phyloP scores from a whole-genome alignment of 2,113 vertebrate genomes.

The Nothobranchius furzeri region DNA sequence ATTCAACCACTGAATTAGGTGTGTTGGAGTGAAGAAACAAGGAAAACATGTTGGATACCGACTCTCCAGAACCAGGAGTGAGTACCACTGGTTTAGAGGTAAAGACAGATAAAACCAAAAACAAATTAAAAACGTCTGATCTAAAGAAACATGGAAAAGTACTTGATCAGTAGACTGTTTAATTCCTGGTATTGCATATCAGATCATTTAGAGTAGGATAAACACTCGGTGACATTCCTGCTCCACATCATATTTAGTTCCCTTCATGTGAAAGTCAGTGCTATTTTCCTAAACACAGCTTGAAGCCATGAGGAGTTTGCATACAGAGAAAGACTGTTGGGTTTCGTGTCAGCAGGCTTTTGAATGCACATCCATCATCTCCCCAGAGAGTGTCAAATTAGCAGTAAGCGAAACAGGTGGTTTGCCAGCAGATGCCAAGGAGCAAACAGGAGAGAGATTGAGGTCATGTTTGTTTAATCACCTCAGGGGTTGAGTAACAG shows the following conservation, averaged over 20 bases:
- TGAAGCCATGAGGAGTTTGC: constrained; percentile 35
- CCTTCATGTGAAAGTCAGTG: constrained; percentile 18
- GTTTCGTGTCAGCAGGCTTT: constrained; percentile 48
- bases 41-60: too few relatives aligned
- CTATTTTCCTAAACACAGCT: constrained; percentile 44
- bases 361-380: constrained; percentile 67
- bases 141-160: constrained; percentile 15
- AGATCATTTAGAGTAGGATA: constrained; percentile 12
- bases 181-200: background rate
- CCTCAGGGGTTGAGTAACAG: constrained; percentile 54
- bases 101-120: constrained; percentile 8
- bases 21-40: too few relatives aligned
- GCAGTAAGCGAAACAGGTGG: constrained; percentile 64
- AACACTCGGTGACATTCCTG: background rate
- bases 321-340: constrained; percentile 18
- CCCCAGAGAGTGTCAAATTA: constrained; percentile 67
- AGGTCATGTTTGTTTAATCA: constrained; percentile 72
- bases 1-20: too few relatives aligned
- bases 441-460: constrained; percentile 59
- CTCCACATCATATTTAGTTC: constrained; percentile 25
- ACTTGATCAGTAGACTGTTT: constrained; percentile 35
- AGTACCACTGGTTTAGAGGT: background rate
- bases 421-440: constrained; percentile 56
- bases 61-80: too few relatives aligned
- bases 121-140: constrained; percentile 10